Base-by-base conservation (phyloP, 92 coral and sea anemone species). In the Parazoanthus darwini region DNA sequence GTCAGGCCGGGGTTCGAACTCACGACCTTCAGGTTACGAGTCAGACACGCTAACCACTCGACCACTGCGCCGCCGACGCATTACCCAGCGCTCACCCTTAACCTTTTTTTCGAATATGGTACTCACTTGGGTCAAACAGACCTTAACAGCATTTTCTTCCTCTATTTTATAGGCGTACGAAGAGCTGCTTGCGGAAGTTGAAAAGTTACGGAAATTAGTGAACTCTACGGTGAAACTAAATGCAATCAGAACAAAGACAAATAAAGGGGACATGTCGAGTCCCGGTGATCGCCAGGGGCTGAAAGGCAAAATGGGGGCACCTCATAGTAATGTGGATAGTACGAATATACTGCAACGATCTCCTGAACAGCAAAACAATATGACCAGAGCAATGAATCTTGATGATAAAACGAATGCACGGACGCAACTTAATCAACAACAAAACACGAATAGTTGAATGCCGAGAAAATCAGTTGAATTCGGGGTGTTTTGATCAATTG, bases 151-250 rank as follows among this genome's bases (percentile, higher is more conserved):
- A 29, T 29, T 29, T 29, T n/a, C 9, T 51, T 80, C 43, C 43
- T 58, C 29, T 56, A 58, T 16, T 33, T 39, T 79, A 26, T 72
- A 94, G 98, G 96, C 94, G 9, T 94, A 93, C 78, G 87, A 58
- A 75, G 93, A 91, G 48, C 85, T 94, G 46, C 87, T 91, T 50
- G 89, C 90, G 65, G 93, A 94, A 75, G 92, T 93, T 10, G 78
- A 91, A 70, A 91, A 86, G 82, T 90, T 94, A 22, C 88, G 96
- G 73, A 84, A 82, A 58, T 86, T 88, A 8, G 75, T 88, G 8
- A 91, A 88, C 48, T 72, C 88, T 4, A 76, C 88, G 54, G 66
- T 59, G 15, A 88, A 87, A 75, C 33, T 82, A 38, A 65, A 82
- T 16, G 3, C 70, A 73, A 67, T 14, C 83, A 36, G 37, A 76